Evolutionary conservation across 2,797 vertebrate species (phyloP).

Genomic region (Picus viridis): DNA sequence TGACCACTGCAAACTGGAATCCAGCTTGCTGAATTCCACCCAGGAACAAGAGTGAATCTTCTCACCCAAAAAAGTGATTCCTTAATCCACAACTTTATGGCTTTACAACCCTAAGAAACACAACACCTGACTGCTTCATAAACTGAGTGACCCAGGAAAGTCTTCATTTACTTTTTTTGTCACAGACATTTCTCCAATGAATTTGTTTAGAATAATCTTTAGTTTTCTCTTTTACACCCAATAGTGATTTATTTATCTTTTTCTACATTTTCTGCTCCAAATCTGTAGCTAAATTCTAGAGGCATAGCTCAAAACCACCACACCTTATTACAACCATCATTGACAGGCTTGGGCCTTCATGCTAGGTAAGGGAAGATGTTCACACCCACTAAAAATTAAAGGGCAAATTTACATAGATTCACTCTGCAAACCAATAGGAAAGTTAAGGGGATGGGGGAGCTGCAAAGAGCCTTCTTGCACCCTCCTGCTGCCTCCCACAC

Average conservation of each 20-base stretch:
- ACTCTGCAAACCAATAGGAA: not conserved
- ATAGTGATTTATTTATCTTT: too few relatives aligned
- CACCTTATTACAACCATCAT: not conserved
- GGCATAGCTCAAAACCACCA: too few relatives aligned
- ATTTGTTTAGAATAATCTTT: too few relatives aligned
- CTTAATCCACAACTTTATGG: conserved; percentile 25
- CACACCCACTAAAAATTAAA: not conserved
- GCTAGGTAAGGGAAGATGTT: not conserved
- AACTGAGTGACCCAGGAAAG: not conserved
- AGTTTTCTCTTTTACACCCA: too few relatives aligned
- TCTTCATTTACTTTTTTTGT: not conserved
- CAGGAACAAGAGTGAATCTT: conserved; percentile 25
- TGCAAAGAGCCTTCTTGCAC: not conserved
- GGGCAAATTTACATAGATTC: not conserved
- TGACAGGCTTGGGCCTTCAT: not conserved
- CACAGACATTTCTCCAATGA: too few relatives aligned
- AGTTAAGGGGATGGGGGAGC: not conserved
- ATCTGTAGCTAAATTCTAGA: too few relatives aligned
- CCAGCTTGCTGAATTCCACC: conserved; percentile 23
- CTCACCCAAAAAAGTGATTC: conserved; percentile 1
- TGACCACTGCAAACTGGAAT: conserved; percentile 44
- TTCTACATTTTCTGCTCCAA: too few relatives aligned
- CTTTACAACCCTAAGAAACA: conserved; percentile 31
- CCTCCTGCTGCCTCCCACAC: not conserved
- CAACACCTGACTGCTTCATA: not conserved